Evolutionary conservation across 2,797 vertebrate species (phyloP).

Genomic region (Parambassis ranga): DNA sequence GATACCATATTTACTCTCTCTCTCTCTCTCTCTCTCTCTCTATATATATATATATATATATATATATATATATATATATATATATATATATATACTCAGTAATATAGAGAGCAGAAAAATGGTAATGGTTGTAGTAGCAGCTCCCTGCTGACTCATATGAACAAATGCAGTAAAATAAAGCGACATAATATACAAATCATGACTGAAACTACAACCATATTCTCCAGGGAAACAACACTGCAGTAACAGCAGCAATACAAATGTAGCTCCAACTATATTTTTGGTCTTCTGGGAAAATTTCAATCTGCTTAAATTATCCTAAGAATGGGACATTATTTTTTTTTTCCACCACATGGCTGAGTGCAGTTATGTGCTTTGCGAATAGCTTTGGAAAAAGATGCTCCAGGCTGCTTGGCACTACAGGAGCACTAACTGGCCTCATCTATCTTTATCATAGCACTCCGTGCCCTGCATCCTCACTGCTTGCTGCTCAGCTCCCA

Average conservation of each 20-base stretch:
- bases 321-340: background rate
- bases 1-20: background rate
- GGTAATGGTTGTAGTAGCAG: conserved; percentile 6
- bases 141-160: conserved; percentile 11
- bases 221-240: background rate
- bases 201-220: background rate
- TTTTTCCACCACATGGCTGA: background rate
- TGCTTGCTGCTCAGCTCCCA: background rate
- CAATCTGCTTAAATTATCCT: conserved; percentile 10
- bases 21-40: no score
- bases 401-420: conserved; percentile 13
- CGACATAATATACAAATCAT: conserved; percentile 3
- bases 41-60: no score
- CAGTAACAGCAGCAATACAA: conserved; percentile 19
- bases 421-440: conserved; percentile 1
- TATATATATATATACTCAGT: no score
- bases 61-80: no score
- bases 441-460: conserved; percentile 40
- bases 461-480: background rate
- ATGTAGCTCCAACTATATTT: no score
- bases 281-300: no score
- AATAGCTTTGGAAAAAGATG: conserved; percentile 19
- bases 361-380: background rate
- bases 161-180: conserved; percentile 19
- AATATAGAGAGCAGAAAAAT: conserved; percentile 10